A percentile compares a stretch with the other conserved stretches of the same genome.
Evolutionary conservation across 2,888 invertebrate genomes (phyloP).

Genomic region (Leuctra nigra): DNA sequence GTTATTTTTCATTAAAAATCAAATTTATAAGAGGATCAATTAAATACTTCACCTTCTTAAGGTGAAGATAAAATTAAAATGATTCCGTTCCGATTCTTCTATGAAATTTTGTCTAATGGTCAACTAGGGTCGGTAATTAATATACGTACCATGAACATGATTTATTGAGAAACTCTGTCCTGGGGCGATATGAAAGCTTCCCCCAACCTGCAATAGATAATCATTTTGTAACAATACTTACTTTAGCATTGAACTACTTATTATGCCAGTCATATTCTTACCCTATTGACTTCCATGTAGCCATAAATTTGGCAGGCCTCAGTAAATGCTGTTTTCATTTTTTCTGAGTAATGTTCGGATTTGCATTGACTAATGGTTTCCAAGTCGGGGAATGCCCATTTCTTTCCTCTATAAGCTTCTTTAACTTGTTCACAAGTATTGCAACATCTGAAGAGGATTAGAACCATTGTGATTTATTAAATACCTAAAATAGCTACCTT

Average conservation of each 20-base stretch:
- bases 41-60: too few species aligned
- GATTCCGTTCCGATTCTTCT: too few species aligned
- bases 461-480: conserved; percentile 20
- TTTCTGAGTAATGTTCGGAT: conserved; percentile 67
- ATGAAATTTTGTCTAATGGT: too few species aligned
- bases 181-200: conserved; percentile 96
- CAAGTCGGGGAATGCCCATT: conserved; percentile 79
- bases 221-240: not conserved
- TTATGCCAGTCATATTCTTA: conserved; percentile 37
- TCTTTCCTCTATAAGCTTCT: conserved; percentile 80
- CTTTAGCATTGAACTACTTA: not conserved
- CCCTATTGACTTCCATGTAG: conserved; percentile 88
- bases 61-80: too few species aligned
- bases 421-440: conserved; percentile 95
- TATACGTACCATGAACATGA: conserved; percentile 75
- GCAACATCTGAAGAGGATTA: conserved; percentile 65
- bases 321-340: conserved; percentile 70
- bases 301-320: conserved; percentile 97
- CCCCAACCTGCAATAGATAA: conserved; percentile 57
- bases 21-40: too few species aligned
- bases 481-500: not conserved
- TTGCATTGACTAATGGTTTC: conserved; percentile 86
- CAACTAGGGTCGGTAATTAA: too few species aligned
- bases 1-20: too few species aligned
- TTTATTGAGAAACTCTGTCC: conserved; percentile 92